Evolutionary conservation across 2,797 vertebrate species (phyloP), one percentile per base, ranked within the genome.

Genomic region (Esox masquinongy): DNA sequence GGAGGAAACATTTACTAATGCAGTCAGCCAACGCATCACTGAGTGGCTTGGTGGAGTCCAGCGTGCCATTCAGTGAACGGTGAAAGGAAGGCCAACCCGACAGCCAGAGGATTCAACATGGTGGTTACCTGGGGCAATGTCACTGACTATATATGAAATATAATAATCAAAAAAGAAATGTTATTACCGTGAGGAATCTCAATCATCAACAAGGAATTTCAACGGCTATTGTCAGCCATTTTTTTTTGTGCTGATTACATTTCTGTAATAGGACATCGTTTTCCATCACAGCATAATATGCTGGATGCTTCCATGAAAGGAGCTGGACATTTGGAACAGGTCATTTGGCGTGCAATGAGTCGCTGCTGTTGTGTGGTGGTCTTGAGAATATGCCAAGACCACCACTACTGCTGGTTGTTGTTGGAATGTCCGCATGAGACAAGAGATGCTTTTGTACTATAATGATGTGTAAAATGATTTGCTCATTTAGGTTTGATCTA

Each of bases 1-100:
- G 82, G 69, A 71, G 69, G 79, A 82, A 84, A 77, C 87, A 90
- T 87, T 85, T 82, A 5, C 86, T 86, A 84, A 84, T 85, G 79
- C 79, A 77, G 79, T 64, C 70, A 63, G 77, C 76, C 76, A 80
- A 79, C 69, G 67, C 77, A 69, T 70, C 12, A 51, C 26, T 70
- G 74, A 69, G 70, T 70, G 78, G 36, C 3, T 71, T 34, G 53
- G 12, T 9, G 14, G 26, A 66, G 5, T 29, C 16, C 26, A 17
- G 31, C 14, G 31, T 66, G 29, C 16, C 63, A 34, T 26, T n/a
- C 36, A 43, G n/a, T 24, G 19, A 9, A 43, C 19, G n/a, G n/a
- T 43, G 34, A 43, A 43, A 43, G 22, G 1, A 15, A 22, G 8
- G 31, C 1, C 16, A 43, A 17, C 39, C 34, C n/a, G 34, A 19